Base-by-base conservation (phyloP, 2,797 vertebrate species). In the Protonibea diacanthus region DNA sequence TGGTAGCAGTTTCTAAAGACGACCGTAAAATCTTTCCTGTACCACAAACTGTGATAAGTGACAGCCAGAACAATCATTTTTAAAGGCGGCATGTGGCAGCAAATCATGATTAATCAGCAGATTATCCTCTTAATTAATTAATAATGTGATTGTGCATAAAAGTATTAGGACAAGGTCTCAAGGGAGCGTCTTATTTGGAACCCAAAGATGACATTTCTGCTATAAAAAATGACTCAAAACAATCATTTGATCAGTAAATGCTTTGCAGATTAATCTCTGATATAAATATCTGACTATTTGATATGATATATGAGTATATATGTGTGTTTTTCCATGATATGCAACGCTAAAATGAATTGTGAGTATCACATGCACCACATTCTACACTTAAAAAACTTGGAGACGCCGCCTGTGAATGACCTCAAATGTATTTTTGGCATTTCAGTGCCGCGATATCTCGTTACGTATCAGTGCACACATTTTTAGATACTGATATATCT, bases 11-110 rank as follows among this genome's bases (percentile, higher is more conserved):
- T 80, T 76, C 48, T 53, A 6, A 27, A 78, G 18, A 47, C 8
- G 6, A 42, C 47, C 25, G 12, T 55, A 14, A 72, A 38, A 59
- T 17, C 38, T 33, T 45, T 44, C n/a, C 57, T 65, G 52, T 51
- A 69, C 61, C 33, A 8, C 6, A 62, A 44, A 44, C 42, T 80
- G 18, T 58, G 63, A 33, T 55, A 42, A 42, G 38, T 79, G 55
- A 55, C 55, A 65, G 61, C 8, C 25, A 18, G 18, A 29, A 42
- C 2, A 25, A 10, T 8, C 12, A 44, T 29, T 60, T 74, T 51
- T 47, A 51, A 59, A 76, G 40, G 11, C 61, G 67, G 8, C 48
- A 52, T 42, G 9, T 23, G 38, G 14, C 29, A 4, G 15, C 10
- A 23, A 47, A 5, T 29, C 38, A 29, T 23, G 17, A 56, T 56